Evolutionary conservation across 2,113 vertebrate species (phyloP).

Genomic region (Ascaphus truei): DNA sequence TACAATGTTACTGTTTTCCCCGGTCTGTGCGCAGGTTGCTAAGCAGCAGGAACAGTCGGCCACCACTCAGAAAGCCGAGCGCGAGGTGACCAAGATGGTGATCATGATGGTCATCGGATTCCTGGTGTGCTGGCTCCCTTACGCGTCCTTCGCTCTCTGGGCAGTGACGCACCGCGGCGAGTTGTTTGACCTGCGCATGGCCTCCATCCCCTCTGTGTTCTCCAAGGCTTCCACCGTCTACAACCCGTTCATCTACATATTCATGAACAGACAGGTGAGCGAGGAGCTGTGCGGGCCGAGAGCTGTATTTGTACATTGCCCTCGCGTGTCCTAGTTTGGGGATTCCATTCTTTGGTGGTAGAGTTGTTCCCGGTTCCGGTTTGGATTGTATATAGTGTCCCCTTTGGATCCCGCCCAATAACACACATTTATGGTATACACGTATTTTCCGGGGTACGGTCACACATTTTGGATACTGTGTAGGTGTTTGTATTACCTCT

Average conservation of each 20-base stretch:
- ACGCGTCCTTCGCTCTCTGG: constrained; percentile 60
- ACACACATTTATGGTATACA: no score
- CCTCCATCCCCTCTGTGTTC: constrained; percentile 59
- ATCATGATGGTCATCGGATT: constrained; percentile 67
- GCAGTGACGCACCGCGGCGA: constrained; percentile 52
- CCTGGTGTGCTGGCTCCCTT: constrained; percentile 64
- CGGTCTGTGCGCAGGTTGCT: constrained; percentile 51
- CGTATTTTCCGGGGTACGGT: no score
- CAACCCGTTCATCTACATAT: constrained; percentile 67
- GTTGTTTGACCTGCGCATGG: constrained; percentile 56
- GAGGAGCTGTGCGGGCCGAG: background rate
- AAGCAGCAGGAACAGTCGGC: constrained; percentile 65
- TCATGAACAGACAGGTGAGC: constrained; percentile 66
- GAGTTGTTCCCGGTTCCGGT: background rate
- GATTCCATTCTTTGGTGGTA: background rate
- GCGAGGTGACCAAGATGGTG: constrained; percentile 68
- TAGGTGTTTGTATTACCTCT: no score
- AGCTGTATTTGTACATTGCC: background rate
- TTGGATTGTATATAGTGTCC: no score
- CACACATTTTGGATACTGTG: no score
- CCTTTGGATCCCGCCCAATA: no score
- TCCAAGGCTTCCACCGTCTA: constrained; percentile 67
- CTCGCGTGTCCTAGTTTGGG: background rate
- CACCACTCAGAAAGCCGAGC: constrained; percentile 68
- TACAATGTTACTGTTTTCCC: no score